Evolutionary conservation across 2,113 vertebrate genomes (phyloP).

Genomic region (Scomber japonicus): DNA sequence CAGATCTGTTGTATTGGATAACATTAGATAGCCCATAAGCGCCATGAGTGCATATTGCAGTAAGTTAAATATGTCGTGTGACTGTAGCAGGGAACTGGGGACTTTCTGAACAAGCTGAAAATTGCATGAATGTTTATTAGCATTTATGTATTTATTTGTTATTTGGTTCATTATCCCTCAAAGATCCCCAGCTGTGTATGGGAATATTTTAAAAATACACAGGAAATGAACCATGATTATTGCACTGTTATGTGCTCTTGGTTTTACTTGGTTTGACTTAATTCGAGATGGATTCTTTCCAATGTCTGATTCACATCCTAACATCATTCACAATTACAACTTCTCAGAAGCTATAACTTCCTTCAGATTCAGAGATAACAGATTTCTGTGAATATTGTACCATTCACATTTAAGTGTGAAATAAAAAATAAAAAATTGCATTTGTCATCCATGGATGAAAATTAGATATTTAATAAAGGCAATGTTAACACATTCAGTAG

Average conservation of each 20-base stretch:
- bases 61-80: neutral
- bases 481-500: neutral
- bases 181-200: neutral
- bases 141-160: neutral
- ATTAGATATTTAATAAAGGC: neutral
- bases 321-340: conserved; percentile 12
- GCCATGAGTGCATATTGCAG: too few species aligned
- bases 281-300: conserved; percentile 8
- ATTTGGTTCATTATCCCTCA: neutral
- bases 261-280: neutral
- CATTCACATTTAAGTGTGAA: neutral
- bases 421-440: neutral
- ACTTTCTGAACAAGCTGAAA: neutral
- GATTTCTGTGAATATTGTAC: neutral
- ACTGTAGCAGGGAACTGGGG: neutral
- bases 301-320: neutral
- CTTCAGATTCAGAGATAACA: neutral
- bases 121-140: neutral
- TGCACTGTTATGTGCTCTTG: neutral
- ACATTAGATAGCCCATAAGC: too few species aligned
- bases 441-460: neutral
- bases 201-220: neutral
- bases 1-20: too few species aligned
- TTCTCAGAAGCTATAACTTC: neutral
- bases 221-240: neutral